Evolutionary conservation across 1,140 invertebrate species (phyloP).

Genomic region (fruit fly (Drosophila melanogaster)): DNA sequence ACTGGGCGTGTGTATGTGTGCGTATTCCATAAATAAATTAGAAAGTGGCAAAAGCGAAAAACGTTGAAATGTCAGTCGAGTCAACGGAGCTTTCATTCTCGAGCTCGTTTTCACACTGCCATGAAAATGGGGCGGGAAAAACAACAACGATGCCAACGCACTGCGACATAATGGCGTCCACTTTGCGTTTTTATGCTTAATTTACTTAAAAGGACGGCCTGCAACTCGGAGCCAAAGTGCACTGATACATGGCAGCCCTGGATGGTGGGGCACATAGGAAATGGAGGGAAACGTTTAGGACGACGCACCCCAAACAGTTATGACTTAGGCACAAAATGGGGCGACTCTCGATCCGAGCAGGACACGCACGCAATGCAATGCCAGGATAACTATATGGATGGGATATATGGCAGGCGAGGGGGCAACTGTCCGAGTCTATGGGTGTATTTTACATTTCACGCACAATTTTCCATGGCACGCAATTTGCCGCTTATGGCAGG

Average conservation of each 20-base stretch:
- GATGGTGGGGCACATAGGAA: not conserved
- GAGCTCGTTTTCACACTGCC: conserved; percentile 42
- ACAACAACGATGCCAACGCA: conserved; percentile 53
- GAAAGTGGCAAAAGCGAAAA: conserved; percentile 74
- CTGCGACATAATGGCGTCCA: conserved; percentile 84
- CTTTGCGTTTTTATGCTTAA: conserved; percentile 84
- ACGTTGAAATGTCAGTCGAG: conserved; percentile 55
- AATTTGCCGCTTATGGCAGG: conserved; percentile 70
- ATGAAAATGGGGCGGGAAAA: conserved; percentile 12
- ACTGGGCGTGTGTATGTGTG: conserved; percentile 11
- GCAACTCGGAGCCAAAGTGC: conserved; percentile 40
- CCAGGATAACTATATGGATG: conserved; percentile 8
- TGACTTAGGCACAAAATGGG: conserved; percentile 45
- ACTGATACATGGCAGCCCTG: conserved; percentile 40
- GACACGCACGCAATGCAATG: conserved; percentile 70
- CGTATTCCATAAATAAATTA: conserved; percentile 80
- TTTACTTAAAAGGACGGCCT: conserved; percentile 80
- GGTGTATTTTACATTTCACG: conserved; percentile 81
- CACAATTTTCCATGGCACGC: conserved; percentile 82
- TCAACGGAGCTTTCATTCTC: conserved; percentile 21
- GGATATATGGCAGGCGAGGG: not conserved
- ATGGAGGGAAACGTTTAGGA: conserved; percentile 2
- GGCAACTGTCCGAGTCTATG: conserved; percentile 12
- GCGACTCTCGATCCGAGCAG: conserved; percentile 12
- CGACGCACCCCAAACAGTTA: conserved; percentile 49